Conservation (phyloP, 2,113 vertebrate genomes). For the Tringa solitaria region DNA sequence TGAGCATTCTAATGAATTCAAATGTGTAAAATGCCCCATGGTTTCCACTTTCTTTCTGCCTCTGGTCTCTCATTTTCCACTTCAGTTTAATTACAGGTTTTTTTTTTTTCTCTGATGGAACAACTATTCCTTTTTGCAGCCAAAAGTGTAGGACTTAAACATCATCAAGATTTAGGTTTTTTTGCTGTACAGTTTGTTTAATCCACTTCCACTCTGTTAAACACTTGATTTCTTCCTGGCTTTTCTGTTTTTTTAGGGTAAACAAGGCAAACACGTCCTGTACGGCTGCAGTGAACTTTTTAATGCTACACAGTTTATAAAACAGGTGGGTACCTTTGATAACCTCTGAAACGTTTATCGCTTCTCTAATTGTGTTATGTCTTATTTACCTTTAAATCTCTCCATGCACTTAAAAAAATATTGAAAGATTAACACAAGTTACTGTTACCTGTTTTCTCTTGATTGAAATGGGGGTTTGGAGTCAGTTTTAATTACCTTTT, state of each 20-base stretch:
- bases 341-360: background rate
- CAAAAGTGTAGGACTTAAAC: background rate
- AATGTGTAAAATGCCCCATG: background rate
- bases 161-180: background rate
- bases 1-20: background rate
- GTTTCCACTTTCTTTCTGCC: background rate
- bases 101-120: background rate
- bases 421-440: background rate
- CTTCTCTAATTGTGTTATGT: background rate
- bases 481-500: background rate
- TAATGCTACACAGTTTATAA: constrained; percentile 93
- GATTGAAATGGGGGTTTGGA: background rate
- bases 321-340: constrained; percentile 81
- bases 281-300: constrained; percentile 99
- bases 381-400: background rate
- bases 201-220: background rate
- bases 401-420: background rate
- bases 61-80: background rate
- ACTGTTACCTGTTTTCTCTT: background rate
- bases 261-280: constrained; percentile 90
- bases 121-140: background rate
- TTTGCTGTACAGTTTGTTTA: background rate
- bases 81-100: background rate
- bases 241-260: constrained; percentile 74
- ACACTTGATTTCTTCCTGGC: background rate